These are phyloP conservation scores for Pteronura brasiliensis DNA, from an alignment of 2,113 vertebrate species.

Conservation along the genomic window DNA sequence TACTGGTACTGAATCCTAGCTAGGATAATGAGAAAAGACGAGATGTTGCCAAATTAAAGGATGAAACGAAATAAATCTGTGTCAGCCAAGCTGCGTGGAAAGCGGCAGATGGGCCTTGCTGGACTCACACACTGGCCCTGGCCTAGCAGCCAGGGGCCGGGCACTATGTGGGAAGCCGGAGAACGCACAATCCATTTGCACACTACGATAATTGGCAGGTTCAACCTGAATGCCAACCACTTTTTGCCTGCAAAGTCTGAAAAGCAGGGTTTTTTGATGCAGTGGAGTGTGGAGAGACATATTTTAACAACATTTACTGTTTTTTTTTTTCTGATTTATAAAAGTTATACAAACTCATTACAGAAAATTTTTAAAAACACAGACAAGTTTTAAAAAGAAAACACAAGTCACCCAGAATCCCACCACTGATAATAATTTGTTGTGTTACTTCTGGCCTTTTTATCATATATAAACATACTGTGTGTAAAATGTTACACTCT, in stretches of 20 bases:
- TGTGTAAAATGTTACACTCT: neutral
- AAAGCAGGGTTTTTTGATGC: conserved; percentile 28
- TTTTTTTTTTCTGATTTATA: conserved; percentile 21
- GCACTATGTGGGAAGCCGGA: conserved; percentile 1
- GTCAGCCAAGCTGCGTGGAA: conserved; percentile 40
- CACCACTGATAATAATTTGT: neutral
- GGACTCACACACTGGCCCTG: conserved; percentile 56
- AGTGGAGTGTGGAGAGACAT: neutral
- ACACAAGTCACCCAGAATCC: conserved; percentile 37
- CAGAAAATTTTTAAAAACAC: conserved; percentile 20
- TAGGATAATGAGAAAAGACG: conserved; percentile 47
- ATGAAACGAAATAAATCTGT: conserved; percentile 57
- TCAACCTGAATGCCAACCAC: conserved; percentile 27
- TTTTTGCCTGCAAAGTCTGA: conserved; percentile 34
- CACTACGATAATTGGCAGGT: conserved; percentile 6
- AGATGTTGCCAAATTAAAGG: conserved; percentile 66
- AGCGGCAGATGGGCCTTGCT: conserved; percentile 65
- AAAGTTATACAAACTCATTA: neutral
- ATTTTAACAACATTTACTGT: conserved; percentile 20
- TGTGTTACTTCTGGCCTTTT: neutral
- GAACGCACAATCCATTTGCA: conserved; percentile 49
- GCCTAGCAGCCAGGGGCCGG: neutral
- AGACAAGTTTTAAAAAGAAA: conserved; percentile 31
- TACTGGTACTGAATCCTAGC: conserved; percentile 52
- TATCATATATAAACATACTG: neutral